phyloP scores from a whole-genome alignment of 23 tunicate genomes.

The Trididemnum clinides region DNA sequence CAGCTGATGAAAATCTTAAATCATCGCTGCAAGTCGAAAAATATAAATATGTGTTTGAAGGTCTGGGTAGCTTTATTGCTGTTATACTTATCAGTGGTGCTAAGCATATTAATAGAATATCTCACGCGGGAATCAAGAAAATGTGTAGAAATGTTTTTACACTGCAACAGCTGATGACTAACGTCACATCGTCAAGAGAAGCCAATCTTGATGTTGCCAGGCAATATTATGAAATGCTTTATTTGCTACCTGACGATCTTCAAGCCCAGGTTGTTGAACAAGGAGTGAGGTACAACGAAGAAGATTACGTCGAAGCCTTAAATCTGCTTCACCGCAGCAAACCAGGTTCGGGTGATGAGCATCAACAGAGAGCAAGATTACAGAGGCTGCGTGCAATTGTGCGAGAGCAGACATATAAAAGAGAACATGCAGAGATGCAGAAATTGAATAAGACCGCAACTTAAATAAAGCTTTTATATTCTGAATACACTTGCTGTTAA shows the following conservation, averaged over 20 bases:
- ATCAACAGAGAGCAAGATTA: conserved; percentile 52
- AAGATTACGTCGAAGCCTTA: conserved; percentile 77
- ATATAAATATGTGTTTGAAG: conserved; percentile 84
- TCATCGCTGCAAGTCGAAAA: conserved; percentile 63
- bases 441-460: not conserved
- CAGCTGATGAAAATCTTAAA: conserved; percentile 71
- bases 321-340: conserved; percentile 85
- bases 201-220: conserved; percentile 85
- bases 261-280: conserved; percentile 91
- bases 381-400: conserved; percentile 75
- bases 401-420: conserved; percentile 73
- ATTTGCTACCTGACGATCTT: conserved; percentile 87
- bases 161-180: conserved; percentile 86
- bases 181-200: conserved; percentile 89
- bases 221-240: conserved; percentile 91
- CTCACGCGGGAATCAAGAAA: conserved; percentile 87
- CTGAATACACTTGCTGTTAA: no score
- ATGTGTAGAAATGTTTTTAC: conserved; percentile 96
- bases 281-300: conserved; percentile 83
- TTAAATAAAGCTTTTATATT: not conserved
- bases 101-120: conserved; percentile 69
- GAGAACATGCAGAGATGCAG: conserved; percentile 63
- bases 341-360: conserved; percentile 86
- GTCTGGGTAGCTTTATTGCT: conserved; percentile 83
- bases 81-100: conserved; percentile 85